Evolutionary conservation across 2,888 invertebrate genomes (phyloP), one percentile per base, ranked within the genome.

Genomic region (Heterodera filipjevi): DNA sequence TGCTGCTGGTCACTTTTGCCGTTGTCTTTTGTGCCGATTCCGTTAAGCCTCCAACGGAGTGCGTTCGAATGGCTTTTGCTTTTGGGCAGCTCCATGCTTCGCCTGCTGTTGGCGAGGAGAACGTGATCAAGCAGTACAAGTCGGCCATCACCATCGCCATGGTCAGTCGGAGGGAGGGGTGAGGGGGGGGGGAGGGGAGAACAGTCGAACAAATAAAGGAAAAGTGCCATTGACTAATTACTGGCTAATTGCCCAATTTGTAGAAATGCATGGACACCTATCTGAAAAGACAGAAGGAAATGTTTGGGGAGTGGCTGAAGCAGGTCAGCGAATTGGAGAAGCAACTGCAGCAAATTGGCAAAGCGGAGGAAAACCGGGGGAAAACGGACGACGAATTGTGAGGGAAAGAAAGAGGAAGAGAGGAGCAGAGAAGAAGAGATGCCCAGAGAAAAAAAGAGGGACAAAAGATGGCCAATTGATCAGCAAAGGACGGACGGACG

Each of bases 71-170:
- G 59, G 59, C 59, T 27, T 59, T 59, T 59, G 59, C 59, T 27
- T 59, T 59, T 3, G 59, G 12, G n/a, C 59, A 59, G 59, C 59
- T 59, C 27, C 59, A 59, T 27, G n/a, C 59, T 27, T 19, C 59
- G 59, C 59, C n/a, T 27, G 59, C 59, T n/a, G 59, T 59, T n/a
- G 59, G 59, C 1, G 59, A 59, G 59, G 27, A 59, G 59, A 22
- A 59, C 59, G 59, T 59, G 59, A 27, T n/a, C 59, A 59, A 59
- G 59, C 59, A 59, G 59, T 59, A 59, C 27, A 59, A 59, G 27
- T 59, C 59, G 27, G 59, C 59, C 59, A 27, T 59, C 27, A 59
- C 8, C 59, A 59, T 59, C 27, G 59, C 59, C 59, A 59, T 59
- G 59, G 59, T 59, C 5, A 59, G 39, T 39, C 12, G 39, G 39